These are phyloP conservation scores for Scatophagus argus DNA, from an alignment of 2,113 vertebrate genomes.

Conservation along the genomic window DNA sequence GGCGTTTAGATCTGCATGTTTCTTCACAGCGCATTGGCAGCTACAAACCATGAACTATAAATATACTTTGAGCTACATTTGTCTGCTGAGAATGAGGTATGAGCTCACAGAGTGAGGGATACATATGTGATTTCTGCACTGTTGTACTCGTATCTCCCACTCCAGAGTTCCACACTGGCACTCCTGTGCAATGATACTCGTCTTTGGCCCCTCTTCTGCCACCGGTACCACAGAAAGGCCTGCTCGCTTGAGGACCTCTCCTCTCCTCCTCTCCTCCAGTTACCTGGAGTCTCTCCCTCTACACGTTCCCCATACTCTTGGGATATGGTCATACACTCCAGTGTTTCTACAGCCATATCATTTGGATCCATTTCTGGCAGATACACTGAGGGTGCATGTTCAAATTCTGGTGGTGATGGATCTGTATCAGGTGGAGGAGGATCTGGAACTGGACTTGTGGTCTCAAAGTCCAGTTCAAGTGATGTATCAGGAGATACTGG, in stretches of 20 bases:
- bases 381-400: conserved; percentile 58
- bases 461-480: conserved; percentile 69
- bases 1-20: conserved; percentile 35
- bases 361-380: conserved; percentile 58
- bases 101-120: conserved; percentile 82
- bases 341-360: conserved; percentile 42
- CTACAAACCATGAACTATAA: conserved; percentile 56
- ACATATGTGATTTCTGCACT: conserved; percentile 87
- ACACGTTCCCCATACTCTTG: conserved; percentile 48
- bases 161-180: conserved; percentile 85
- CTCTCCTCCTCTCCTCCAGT: conserved; percentile 52
- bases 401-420: conserved; percentile 50
- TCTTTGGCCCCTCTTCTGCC: conserved; percentile 75
- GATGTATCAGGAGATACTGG: conserved; percentile 76
- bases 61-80: conserved; percentile 74
- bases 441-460: conserved; percentile 43
- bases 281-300: conserved; percentile 55
- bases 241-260: conserved; percentile 67
- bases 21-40: conserved; percentile 33
- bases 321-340: conserved; percentile 48
- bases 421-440: conserved; percentile 26
- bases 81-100: conserved; percentile 75
- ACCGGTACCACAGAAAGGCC: conserved; percentile 81
- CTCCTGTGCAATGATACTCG: conserved; percentile 72
- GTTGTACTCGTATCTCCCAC: conserved; percentile 83